A percentile compares a stretch with the other conserved stretches of the same genome.
Conservation (phyloP, 2,113 vertebrate genomes). For the Ancistrus triradiatus region DNA sequence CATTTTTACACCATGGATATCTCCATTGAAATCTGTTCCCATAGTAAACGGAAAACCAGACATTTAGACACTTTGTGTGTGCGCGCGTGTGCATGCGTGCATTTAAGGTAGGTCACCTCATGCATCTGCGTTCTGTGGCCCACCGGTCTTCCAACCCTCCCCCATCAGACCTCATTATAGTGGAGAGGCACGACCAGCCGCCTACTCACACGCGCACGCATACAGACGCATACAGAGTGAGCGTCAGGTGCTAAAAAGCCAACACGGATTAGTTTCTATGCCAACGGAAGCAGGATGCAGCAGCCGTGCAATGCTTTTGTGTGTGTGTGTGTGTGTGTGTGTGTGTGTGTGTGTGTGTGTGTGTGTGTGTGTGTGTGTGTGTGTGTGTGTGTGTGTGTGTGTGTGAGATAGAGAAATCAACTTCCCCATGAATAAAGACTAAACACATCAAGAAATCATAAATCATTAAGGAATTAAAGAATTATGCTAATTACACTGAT, state of each 20-base stretch:
- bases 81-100: conserved; percentile 1
- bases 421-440: too few species aligned
- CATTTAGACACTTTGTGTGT: too few species aligned
- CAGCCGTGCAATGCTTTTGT: conserved; percentile 52
- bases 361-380: conserved; percentile 15
- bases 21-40: too few species aligned
- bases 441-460: too few species aligned
- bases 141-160: conserved; percentile 40
- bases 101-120: conserved; percentile 11
- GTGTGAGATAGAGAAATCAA: too few species aligned
- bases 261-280: conserved; percentile 75
- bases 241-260: conserved; percentile 73
- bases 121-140: conserved; percentile 17
- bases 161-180: conserved; percentile 59
- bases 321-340: conserved; percentile 14
- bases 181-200: conserved; percentile 36
- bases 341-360: conserved; percentile 7
- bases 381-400: not conserved
- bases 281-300: conserved; percentile 67
- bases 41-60: too few species aligned
- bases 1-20: too few species aligned
- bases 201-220: conserved; percentile 44
- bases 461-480: too few species aligned
- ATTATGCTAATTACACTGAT: too few species aligned
- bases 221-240: too few species aligned